These are phyloP conservation scores for Hyla sarda DNA, from an alignment of 2,113 vertebrate genomes.

Conservation along the genomic window DNA sequence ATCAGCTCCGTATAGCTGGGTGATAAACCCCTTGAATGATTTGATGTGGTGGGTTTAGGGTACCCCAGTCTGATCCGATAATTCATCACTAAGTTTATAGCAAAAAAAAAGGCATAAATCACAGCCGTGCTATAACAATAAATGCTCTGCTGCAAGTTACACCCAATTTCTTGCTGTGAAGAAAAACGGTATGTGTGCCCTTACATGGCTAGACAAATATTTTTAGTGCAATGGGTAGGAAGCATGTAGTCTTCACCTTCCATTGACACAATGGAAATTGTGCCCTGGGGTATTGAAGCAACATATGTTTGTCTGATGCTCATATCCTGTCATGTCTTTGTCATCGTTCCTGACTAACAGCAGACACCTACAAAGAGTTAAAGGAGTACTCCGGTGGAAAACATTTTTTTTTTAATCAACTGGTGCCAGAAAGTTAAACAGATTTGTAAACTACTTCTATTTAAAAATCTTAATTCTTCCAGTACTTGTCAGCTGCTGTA, in stretches of 20 bases:
- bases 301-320: neutral
- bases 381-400: too few species aligned
- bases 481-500: too few species aligned
- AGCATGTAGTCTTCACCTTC: constrained; percentile 24
- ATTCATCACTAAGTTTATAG: neutral
- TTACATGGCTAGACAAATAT: neutral
- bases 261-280: constrained; percentile 32
- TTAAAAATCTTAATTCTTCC: too few species aligned
- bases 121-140: neutral
- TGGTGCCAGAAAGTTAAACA: too few species aligned
- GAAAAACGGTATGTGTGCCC: neutral
- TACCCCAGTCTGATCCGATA: too few species aligned
- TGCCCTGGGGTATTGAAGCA: constrained; percentile 16
- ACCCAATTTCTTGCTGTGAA: neutral
- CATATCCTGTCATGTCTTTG: constrained; percentile 21
- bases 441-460: too few species aligned
- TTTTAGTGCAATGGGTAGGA: constrained; percentile 28
- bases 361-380: neutral
- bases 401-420: too few species aligned
- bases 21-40: too few species aligned
- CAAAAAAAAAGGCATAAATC: neutral
- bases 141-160: neutral
- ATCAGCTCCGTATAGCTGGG: too few species aligned
- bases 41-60: too few species aligned
- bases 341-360: neutral